Evolutionary conservation across 2,113 vertebrate species (phyloP).

Genomic region (rat (Rattus norvegicus)): DNA sequence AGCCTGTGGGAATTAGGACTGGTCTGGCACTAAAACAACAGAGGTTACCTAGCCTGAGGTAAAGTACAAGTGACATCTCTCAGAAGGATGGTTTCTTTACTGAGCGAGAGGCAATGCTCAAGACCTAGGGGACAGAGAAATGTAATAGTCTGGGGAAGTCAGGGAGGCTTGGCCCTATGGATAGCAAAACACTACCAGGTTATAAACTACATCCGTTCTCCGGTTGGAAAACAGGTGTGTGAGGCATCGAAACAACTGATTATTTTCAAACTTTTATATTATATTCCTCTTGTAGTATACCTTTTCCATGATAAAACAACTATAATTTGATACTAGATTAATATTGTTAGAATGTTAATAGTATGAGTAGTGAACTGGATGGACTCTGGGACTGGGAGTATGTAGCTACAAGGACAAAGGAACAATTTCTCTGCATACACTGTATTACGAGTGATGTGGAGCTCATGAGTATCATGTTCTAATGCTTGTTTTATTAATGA

Average conservation of each 20-base stretch:
- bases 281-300: neutral
- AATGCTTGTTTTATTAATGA: neutral
- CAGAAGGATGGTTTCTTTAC: neutral
- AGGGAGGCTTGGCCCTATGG: neutral
- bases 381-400: neutral
- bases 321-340: conserved; percentile 22
- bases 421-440: neutral
- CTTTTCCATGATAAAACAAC: conserved; percentile 21
- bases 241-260: neutral
- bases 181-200: neutral
- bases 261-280: conserved; percentile 23
- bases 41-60: neutral
- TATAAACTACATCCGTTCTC: neutral
- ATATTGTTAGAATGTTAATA: neutral
- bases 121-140: neutral
- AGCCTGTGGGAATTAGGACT: neutral
- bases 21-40: neutral
- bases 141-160: neutral
- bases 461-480: neutral
- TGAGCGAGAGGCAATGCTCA: neutral
- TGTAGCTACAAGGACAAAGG: neutral
- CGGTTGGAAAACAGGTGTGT: neutral
- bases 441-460: neutral
- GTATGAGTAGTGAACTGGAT: neutral
- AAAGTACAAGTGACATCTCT: neutral